These are phyloP conservation scores for Cyrtodaria siliqua DNA, from an alignment of 2,888 invertebrate genomes.

Conservation along the genomic window DNA sequence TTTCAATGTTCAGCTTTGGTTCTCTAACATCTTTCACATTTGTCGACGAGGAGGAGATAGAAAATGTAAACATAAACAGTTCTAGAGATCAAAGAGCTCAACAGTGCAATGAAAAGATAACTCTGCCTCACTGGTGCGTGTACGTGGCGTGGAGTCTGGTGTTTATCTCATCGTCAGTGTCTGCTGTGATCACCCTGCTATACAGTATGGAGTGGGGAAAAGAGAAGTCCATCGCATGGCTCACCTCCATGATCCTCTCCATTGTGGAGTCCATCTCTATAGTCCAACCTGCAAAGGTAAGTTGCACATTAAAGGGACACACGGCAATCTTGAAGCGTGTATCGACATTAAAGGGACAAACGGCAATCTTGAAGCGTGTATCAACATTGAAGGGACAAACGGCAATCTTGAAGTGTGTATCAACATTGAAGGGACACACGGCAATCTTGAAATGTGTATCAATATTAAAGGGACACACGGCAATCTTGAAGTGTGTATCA, in stretches of 20 bases:
- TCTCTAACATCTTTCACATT: not conserved
- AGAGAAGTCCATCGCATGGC: conserved; percentile 75
- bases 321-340: too few relatives aligned
- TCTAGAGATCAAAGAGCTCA: not conserved
- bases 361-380: too few relatives aligned
- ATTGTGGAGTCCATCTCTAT: conserved; percentile 75
- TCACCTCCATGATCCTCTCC: conserved; percentile 76
- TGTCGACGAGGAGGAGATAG: not conserved
- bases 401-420: too few relatives aligned
- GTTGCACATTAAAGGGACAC: too few relatives aligned
- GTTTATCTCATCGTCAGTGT: conserved; percentile 59
- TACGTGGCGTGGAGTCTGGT: conserved; percentile 75
- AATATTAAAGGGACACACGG: too few relatives aligned
- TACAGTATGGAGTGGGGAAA: conserved; percentile 80
- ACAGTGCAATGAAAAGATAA: conserved; percentile 40
- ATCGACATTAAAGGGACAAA: too few relatives aligned
- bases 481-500: too few relatives aligned
- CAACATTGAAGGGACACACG: too few relatives aligned
- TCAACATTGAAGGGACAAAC: too few relatives aligned
- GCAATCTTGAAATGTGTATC: too few relatives aligned
- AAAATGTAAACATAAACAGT: too few relatives aligned
- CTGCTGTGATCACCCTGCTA: conserved; percentile 71
- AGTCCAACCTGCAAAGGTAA: conserved; percentile 81
- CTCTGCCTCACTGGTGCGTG: conserved; percentile 71
- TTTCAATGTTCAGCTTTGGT: conserved; percentile 37